Base-by-base conservation (phyloP, 2,888 invertebrate species). In the Lagria hirta region DNA sequence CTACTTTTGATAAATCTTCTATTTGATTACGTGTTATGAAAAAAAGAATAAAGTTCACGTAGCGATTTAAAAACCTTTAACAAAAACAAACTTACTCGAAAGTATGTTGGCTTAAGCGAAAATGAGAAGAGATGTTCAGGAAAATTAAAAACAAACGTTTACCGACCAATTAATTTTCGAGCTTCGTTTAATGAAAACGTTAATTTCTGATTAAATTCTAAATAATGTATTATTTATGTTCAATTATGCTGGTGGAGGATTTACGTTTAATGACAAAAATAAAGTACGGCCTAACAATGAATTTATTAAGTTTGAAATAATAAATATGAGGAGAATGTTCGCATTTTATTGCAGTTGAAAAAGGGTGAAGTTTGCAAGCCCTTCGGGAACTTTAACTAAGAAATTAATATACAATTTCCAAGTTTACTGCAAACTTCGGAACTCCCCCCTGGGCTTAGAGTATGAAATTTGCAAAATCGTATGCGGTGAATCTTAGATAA, bases 391-490 rank as follows among this genome's bases (percentile, higher is more conserved):
- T 52, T 49, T 37, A 44, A 45, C 45, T 43, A 34, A 42, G 47
- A 41, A 52, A 52, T 52, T 52, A 52, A 49, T 52, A 52, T 52
- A 52, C 51, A 52, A 52, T 52, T 52, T 52, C 51, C 43, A 52
- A 52, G 49, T 49, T 51, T 49, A 48, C 38, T 40, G 23, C 43
- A 20, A 52, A 49, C 34, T 52, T 46, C 27, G 23, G 13, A 20
- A 15, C 47, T n/a, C n/a, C n/a, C n/a, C 44, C 35, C 12, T 38
- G 47, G 42, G 51, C 36, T 26, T 45, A 32, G 32, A 15, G 24
- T 26, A 33, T 26, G 35, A 34, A 41, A 33, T 41, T 41, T 41
- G 42, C n/a, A n/a, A n/a, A n/a, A n/a, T n/a, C n/a, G n/a, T 43
- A 43, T 43, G 42, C 42, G 29, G 21, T 29, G 26, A 43, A 35